Evolutionary conservation across 2,113 vertebrate genomes (phyloP).

Genomic region (Merops nubicus): DNA sequence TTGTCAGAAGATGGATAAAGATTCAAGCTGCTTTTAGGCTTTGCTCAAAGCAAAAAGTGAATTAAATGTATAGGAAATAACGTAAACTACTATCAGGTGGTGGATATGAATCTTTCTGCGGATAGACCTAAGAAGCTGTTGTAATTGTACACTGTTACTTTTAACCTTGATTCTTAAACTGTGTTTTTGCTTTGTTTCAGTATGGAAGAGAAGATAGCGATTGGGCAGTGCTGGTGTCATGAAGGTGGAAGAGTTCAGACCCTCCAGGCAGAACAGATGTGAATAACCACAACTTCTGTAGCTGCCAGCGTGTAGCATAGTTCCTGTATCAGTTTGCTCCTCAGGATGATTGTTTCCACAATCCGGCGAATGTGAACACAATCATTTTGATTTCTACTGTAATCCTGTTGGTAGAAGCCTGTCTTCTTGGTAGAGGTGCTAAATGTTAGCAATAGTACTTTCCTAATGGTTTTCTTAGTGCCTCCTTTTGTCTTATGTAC

Average conservation of each 20-base stretch:
- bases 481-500: constrained; percentile 48
- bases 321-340: constrained; percentile 22
- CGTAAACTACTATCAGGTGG: background rate
- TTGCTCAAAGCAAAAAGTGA: background rate
- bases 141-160: background rate
- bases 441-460: constrained; percentile 67
- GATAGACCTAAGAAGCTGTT: background rate
- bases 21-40: background rate
- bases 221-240: constrained; percentile 79
- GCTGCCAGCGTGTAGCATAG: constrained; percentile 39
- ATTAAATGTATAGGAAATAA: background rate
- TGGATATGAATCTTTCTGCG: background rate
- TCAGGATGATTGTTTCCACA: constrained; percentile 50
- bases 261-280: background rate
- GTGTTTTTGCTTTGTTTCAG: constrained; percentile 71
- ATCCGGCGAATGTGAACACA: constrained; percentile 35
- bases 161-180: background rate
- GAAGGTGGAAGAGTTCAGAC: background rate
- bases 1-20: background rate
- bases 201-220: constrained; percentile 80
- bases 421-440: constrained; percentile 67
- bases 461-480: constrained; percentile 53
- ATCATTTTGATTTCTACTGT: constrained; percentile 51
- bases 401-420: constrained; percentile 36
- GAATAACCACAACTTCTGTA: constrained; percentile 43